Base-by-base conservation (phyloP, 2,113 vertebrate genomes). In the Sturnira hondurensis region DNA sequence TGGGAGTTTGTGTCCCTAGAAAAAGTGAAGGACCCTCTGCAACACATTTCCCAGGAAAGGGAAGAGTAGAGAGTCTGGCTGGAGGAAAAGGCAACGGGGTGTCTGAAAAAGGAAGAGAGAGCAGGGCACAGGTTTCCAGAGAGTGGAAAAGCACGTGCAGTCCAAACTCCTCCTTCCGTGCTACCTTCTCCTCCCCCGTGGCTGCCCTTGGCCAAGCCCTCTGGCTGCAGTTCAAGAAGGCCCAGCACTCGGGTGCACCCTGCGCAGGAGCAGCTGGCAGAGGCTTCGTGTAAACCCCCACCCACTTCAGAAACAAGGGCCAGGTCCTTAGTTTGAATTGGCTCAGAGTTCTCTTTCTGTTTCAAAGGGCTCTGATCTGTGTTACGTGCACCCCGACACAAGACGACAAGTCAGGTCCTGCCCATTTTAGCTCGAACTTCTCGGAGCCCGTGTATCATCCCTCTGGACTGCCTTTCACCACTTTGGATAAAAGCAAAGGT, bases 251-350 rank as follows among this genome's bases (percentile, higher is more conserved):
- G 1, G 73, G 78, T 86, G 81, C 96, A 91, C 88, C 56, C 54
- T 0, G 80, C 0, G 15, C 13, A 0, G 97, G 70, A 98, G 93
- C 54, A 26, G 78, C 92, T 89, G 93, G 95, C 97, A 97, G 96
- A 97, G 58, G 71, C 96, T 97, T 96, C 82, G 50, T 86, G 97
- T 92, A 96, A 89, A 84, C 83, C 97, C 92, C 93, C 97, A 97
- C 96, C 94, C 97, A 98, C 98, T 95, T 95, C 41, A 97, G 98
- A 97, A 97, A 45, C 88, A 93, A 97, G 96, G 95, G 85, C 96
- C 96, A 98, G 96, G 92, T 94, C 98, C 97, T 98, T 98, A 96
- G 93, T 97, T 97, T 96, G 97, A 98, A 97, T 84, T 98, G 98
- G 97, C 98, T 95, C 71, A 0, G 86, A 86, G 17, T 94, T 74